Base-by-base conservation (phyloP, 2,888 invertebrate species). In the Plebejus argus region DNA sequence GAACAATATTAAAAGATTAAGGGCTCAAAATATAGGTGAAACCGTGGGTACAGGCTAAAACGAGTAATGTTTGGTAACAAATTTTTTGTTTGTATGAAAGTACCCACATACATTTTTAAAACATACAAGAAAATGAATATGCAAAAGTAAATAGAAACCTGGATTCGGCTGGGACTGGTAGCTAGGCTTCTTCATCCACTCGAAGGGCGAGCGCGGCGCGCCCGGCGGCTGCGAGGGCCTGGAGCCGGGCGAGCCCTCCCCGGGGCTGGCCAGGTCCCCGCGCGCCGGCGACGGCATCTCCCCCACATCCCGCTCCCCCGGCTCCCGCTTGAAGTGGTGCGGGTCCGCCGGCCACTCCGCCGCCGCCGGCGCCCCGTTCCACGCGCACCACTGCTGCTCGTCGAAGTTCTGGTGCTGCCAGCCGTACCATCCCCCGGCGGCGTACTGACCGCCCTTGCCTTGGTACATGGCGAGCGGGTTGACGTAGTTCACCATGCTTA, bases 131-230 rank as follows among this genome's bases (percentile, higher is more conserved):
- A 18, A 78, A 8, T 20, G 76, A 78, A n/a, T 45, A 75, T 76
- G 71, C 72, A 78, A 76, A 77, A 80, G 78, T 28, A 84, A 83
- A 85, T 85, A 84, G 83, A 83, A 90, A 98, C 98, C 98, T 92
- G 98, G 97, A 90, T 97, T 97, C 3, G 97, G 97, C 86, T 97
- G 97, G 81, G 95, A 96, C 86, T 97, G 97, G 89, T 98, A 98
- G 76, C 97, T 96, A 0, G 97, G 96, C 89, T 97, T 98, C 90
- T 97, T 98, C 96, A 98, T 98, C 98, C 98, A 98, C 84, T 98
- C 98, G 88, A 96, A 98, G 0, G 98, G 97, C 82, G 97, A 97
- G 70, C 97, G 95, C 28, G 96, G 96, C 45, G 97, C 96, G 61
- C 96, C 95, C 71, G 97, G 96, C 84, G 96, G 88, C 87, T 94